Evolutionary conservation across 37 sponge, comb jelly and placozoan genomes (phyloP).

Genomic region (Agelas oroides): DNA sequence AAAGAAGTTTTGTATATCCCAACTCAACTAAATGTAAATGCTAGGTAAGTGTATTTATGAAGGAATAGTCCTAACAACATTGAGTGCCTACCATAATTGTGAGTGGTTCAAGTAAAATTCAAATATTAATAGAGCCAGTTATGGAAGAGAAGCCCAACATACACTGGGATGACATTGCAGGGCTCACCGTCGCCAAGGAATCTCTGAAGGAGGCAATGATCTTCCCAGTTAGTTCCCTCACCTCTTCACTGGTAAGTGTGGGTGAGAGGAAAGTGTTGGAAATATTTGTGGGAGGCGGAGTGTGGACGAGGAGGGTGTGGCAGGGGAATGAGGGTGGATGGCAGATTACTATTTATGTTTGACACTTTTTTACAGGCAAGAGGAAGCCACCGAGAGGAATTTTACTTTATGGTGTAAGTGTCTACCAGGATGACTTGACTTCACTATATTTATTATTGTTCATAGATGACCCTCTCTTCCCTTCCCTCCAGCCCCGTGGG

Average conservation of each 20-base stretch:
- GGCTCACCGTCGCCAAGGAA: conserved; percentile 92
- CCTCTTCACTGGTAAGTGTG: conserved; percentile 78
- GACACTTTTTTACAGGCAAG: conserved; percentile 71
- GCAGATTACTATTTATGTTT: not conserved
- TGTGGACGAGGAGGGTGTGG: no score
- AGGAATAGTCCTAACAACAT: no score
- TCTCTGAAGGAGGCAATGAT: conserved; percentile 98
- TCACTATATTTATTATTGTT: no score
- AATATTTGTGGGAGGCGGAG: no score
- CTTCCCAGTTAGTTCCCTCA: conserved; percentile 97
- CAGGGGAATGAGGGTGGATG: not conserved
- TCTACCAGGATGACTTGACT: no score
- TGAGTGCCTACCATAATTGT: no score
- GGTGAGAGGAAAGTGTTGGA: no score
- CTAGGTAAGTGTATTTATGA: no score
- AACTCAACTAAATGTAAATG: no score
- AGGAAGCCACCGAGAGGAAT: conserved; percentile 98
- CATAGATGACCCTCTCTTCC: not conserved
- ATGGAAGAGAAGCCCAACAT: conserved; percentile 99
- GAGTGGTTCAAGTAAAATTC: no score
- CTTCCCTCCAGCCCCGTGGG: conserved; percentile 98
- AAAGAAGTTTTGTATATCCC: no score
- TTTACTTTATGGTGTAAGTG: conserved; percentile 97
- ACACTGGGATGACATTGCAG: conserved; percentile 97
- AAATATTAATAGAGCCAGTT: no score